Percentiles rank a stretch among this genome's conserved stretches.
These are phyloP conservation scores for Eristalinus aeneus DNA, from an alignment of 2,888 invertebrate genomes.

Conservation along the genomic window DNA sequence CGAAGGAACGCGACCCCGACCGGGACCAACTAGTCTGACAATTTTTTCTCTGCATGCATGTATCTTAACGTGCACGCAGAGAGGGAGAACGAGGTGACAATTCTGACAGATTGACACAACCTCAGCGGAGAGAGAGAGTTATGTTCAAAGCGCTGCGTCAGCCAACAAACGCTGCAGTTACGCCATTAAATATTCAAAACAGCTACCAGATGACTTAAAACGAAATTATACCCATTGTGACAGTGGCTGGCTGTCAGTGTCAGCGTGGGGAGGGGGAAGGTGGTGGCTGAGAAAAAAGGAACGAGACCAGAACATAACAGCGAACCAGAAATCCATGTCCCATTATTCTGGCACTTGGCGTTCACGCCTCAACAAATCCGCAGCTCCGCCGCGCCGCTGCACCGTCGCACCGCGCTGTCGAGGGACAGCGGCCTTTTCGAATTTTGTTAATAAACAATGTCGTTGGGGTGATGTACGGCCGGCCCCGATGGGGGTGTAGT, in stretches of 20 bases:
- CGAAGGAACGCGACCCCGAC: slow-evolving; percentile 25
- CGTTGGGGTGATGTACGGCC: slow-evolving; percentile 3
- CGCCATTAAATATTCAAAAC: slow-evolving; percentile 59
- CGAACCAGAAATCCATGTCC: slow-evolving; percentile 36
- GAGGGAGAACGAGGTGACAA: slow-evolving; percentile 4
- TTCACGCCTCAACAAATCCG: slow-evolving; percentile 65
- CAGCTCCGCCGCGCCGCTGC: slow-evolving; percentile 14
- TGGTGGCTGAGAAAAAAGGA: background rate
- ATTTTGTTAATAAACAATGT: slow-evolving; percentile 47
- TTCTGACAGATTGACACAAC: slow-evolving; percentile 37
- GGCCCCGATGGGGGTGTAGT: slow-evolving; percentile 19
- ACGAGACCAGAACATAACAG: background rate
- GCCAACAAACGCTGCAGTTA: background rate
- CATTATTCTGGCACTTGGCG: slow-evolving; percentile 60
- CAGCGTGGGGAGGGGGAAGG: background rate
- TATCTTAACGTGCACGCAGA: background rate
- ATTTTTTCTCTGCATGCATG: background rate
- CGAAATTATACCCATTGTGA: slow-evolving; percentile 45
- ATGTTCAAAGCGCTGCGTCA: background rate
- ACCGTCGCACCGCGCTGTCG: background rate
- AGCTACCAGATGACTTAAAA: slow-evolving; percentile 44
- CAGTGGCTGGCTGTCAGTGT: background rate
- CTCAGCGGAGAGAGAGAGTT: slow-evolving; percentile 1
- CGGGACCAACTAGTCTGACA: background rate
- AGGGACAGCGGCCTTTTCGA: slow-evolving; percentile 20